These are phyloP conservation scores for Capromys pilorides DNA, from an alignment of 2,797 vertebrate genomes.

Conservation along the genomic window DNA sequence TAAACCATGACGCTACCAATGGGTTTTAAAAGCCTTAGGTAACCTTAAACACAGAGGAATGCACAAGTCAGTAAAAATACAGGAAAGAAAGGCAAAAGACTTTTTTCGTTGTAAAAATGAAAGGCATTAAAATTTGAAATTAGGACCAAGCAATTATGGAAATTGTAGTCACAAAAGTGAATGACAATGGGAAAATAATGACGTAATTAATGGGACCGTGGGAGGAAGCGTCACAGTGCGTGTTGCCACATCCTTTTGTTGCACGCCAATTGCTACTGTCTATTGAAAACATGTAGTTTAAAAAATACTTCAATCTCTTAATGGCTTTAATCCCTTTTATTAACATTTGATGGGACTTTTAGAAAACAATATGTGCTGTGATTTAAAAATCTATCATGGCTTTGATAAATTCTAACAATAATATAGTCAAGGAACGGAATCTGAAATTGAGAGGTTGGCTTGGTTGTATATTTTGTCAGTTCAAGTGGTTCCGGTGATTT, in stretches of 20 bases:
- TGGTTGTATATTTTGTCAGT: neutral
- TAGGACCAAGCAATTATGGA: slow-evolving; percentile 55
- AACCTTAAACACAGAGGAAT: neutral
- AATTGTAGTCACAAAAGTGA: slow-evolving; percentile 36
- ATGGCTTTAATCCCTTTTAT: slow-evolving; percentile 4
- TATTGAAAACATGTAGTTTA: slow-evolving; percentile 19
- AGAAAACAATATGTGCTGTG: slow-evolving; percentile 28
- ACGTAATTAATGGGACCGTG: slow-evolving; percentile 6
- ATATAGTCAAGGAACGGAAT: neutral
- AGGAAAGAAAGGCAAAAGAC: neutral
- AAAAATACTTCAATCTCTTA: slow-evolving; percentile 5
- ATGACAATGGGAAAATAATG: slow-evolving; percentile 61
- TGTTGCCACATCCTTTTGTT: slow-evolving; percentile 3
- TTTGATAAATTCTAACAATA: slow-evolving; percentile 46
- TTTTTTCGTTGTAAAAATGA: neutral
- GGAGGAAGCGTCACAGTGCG: slow-evolving; percentile 23
- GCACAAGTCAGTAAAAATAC: neutral
- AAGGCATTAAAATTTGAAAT: slow-evolving; percentile 56
- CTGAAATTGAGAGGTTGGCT: neutral
- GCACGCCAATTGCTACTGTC: slow-evolving; percentile 28
- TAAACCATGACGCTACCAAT: neutral
- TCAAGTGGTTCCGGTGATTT: neutral
- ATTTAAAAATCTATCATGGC: slow-evolving; percentile 42
- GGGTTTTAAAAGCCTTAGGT: neutral
- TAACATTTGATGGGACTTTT: slow-evolving; percentile 27